phyloP scores from a whole-genome alignment of 2,113 vertebrate genomes.

The Xyrauchen texanus region DNA sequence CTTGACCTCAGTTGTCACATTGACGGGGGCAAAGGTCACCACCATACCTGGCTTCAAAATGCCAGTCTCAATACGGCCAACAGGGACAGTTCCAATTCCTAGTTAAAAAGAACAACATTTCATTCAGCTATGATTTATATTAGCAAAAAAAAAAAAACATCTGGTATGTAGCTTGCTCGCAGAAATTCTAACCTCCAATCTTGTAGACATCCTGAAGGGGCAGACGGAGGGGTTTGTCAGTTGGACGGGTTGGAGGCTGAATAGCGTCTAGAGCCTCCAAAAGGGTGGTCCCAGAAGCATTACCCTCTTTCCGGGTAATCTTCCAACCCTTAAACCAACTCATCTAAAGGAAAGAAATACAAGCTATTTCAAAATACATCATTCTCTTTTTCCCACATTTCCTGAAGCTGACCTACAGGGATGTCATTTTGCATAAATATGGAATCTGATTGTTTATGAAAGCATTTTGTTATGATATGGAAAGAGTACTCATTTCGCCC shows the following conservation, averaged over 20 bases:
- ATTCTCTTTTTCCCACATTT: no score
- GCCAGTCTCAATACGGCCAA: conserved; percentile 93
- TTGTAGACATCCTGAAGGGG: conserved; percentile 98
- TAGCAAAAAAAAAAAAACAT: no score
- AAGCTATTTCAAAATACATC: no score
- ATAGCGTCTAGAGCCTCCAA: conserved; percentile 93
- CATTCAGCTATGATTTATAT: no score
- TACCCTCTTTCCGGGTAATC: conserved; percentile 90
- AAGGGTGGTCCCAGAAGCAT: conserved; percentile 87
- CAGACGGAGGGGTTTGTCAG: conserved; percentile 92
- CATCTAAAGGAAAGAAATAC: conserved; percentile 77
- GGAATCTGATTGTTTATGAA: background rate
- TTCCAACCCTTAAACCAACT: conserved; percentile 98
- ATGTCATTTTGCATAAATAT: background rate
- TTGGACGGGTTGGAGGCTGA: conserved; percentile 89
- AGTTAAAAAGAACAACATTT: background rate
- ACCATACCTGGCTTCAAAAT: conserved; percentile 93
- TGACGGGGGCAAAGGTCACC: conserved; percentile 93
- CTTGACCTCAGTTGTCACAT: conserved; percentile 95
- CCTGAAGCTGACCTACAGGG: no score
- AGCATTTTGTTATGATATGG: no score
- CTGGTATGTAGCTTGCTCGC: background rate
- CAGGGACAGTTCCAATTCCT: conserved; percentile 97
- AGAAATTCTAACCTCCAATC: conserved; percentile 81
- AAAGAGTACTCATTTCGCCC: no score